These are phyloP conservation scores for Danio kyathit DNA, from an alignment of 2,797 vertebrate genomes.

Conservation along the genomic window DNA sequence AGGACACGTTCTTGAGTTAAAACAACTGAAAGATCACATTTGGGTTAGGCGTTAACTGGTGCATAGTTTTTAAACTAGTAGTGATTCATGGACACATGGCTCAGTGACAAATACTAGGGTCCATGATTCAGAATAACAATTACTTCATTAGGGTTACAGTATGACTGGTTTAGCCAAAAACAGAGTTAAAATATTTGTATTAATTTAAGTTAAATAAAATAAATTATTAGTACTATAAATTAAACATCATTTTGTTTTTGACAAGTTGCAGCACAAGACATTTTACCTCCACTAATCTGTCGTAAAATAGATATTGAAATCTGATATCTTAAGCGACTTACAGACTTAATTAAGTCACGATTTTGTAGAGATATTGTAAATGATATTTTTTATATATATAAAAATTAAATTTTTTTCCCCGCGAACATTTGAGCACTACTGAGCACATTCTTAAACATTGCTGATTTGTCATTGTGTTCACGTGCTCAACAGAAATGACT, in stretches of 20 bases:
- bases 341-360: neutral
- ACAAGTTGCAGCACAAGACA: neutral
- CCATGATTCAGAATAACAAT: neutral
- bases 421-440: too few species aligned
- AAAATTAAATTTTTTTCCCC: too few species aligned
- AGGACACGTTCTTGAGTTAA: neutral
- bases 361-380: neutral
- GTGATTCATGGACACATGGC: neutral
- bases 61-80: constrained; percentile 2
- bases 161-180: neutral
- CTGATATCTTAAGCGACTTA: neutral
- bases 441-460: too few species aligned
- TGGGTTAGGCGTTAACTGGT: neutral
- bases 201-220: too few species aligned
- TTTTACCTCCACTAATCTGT: neutral
- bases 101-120: neutral
- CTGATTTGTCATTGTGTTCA: too few species aligned
- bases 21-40: neutral
- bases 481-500: too few species aligned
- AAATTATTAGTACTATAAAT: too few species aligned
- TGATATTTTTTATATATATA: neutral
- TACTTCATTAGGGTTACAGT: too few species aligned
- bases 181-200: neutral
- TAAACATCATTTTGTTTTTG: neutral
- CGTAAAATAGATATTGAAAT: neutral